Conservation (phyloP, 1,140 invertebrate genomes). For the Bilobella aurantiaca region DNA sequence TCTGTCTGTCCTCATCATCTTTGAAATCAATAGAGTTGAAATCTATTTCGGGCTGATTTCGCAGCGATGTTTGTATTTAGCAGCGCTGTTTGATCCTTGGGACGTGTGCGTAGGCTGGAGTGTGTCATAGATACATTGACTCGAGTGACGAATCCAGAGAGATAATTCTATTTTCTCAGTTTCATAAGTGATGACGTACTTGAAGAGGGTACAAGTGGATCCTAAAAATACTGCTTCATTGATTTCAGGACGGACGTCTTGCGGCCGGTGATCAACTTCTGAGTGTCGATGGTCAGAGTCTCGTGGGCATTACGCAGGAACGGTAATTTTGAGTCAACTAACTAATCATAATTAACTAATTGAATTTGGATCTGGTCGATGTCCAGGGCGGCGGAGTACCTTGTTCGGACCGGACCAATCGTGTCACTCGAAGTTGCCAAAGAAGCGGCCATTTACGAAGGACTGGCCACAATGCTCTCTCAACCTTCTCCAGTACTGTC, state of each 20-base stretch:
- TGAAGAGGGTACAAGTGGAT: not conserved
- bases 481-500: constrained; percentile 76
- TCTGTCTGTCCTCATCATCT: too few species aligned
- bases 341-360: not conserved
- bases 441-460: constrained; percentile 93
- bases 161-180: too few species aligned
- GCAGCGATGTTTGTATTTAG: too few species aligned
- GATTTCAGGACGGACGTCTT: constrained; percentile 68
- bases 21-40: too few species aligned
- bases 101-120: too few species aligned
- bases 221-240: not conserved
- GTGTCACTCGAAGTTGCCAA: constrained; percentile 94
- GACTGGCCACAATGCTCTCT: constrained; percentile 80
- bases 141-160: too few species aligned
- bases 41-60: too few species aligned
- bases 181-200: too few species aligned
- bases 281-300: constrained; percentile 90
- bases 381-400: constrained; percentile 80
- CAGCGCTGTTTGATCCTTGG: too few species aligned
- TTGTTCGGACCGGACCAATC: constrained; percentile 83
- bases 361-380: constrained; percentile 19
- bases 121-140: too few species aligned
- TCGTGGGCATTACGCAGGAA: constrained; percentile 95
- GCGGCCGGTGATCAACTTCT: constrained; percentile 94
- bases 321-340: constrained; percentile 45